These are phyloP conservation scores for Pyrrhosoma nymphula DNA, from an alignment of 2,888 invertebrate genomes.

Conservation along the genomic window DNA sequence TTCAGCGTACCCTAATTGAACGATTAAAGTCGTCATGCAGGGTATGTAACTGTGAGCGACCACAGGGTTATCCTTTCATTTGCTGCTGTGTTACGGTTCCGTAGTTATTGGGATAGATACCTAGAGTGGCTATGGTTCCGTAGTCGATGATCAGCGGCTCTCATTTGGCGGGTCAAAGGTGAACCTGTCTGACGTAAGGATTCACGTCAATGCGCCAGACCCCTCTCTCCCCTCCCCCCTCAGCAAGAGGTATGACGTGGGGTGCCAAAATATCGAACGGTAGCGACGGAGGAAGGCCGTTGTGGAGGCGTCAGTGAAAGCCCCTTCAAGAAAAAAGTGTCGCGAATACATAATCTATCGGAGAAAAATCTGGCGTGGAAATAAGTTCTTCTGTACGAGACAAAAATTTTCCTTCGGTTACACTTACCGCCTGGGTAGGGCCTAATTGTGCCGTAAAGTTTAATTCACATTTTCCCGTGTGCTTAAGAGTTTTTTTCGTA, in stretches of 20 bases:
- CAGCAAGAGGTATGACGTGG: conserved; percentile 59
- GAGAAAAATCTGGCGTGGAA: conserved; percentile 3
- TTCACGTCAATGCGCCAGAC: conserved; percentile 65
- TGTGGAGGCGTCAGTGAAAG: background rate
- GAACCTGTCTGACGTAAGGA: conserved; percentile 64
- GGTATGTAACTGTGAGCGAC: too few species aligned
- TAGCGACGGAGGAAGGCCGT: conserved; percentile 53
- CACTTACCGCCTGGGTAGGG: background rate
- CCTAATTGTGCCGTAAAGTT: background rate
- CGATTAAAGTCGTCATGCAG: too few species aligned
- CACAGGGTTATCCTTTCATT: too few species aligned
- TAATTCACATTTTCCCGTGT: background rate
- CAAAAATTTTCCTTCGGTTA: background rate
- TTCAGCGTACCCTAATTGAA: too few species aligned
- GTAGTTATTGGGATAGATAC: background rate
- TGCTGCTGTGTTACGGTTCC: background rate
- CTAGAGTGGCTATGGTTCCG: background rate
- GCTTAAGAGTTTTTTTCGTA: background rate
- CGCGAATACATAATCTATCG: conserved; percentile 25
- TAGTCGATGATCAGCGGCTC: conserved; percentile 43
- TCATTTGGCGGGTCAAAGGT: conserved; percentile 66
- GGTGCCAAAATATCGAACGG: conserved; percentile 67
- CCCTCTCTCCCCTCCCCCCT: conserved; percentile 36
- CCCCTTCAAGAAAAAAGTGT: conserved; percentile 43
- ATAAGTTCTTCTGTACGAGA: background rate